Base-by-base conservation (phyloP, 2,888 invertebrate genomes). In the Lasioglossum villosulum region DNA sequence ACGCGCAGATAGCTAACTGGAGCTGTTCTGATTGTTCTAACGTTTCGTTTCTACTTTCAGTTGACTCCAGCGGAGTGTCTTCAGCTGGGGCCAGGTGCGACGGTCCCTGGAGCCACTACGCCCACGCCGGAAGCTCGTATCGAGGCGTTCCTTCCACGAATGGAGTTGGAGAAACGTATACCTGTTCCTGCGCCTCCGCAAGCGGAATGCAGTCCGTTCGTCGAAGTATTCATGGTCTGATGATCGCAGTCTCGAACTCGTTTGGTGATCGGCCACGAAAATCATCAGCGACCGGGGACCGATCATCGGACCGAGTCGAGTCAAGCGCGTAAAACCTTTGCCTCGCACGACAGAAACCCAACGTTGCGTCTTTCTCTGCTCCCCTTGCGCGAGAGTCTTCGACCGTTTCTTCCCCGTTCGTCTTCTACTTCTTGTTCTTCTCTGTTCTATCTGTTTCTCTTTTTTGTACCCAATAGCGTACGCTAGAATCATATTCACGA, bases 81-180 rank as follows among this genome's bases (percentile, higher is more conserved):
- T 78, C 95, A 94, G 77, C 84, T 94, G 66, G 92, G 90, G 19
- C 93, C 90, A 56, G 91, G 86, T 4, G 84, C 84, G 52, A 91
- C 89, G 16, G 88, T 83, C 39, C 83, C 84, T 48, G 70, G 88
- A 10, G 80, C 79, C n/a, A 83, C 77, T 4, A 86, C 90, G 12
- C 80, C 89, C 8, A 84, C 88, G n/a, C 81, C 83, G 1, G 94
- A 94, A 68, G 89, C 92, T 2, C 91, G 94, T 14, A 87, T 94
- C 78, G 94, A 93, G 56, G 93, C 93, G 14, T 91, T 93, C 59
- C 91, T 94, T 34, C 93, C 95, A 0, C 92, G 93, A 48, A 86
- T 93, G 75, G 95, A 95, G 30, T 74, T 94, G 80, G 94, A 95
- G 73, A 95, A 95, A 80, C 93, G 94, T 23, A 88, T 94, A 79